Conservation (phyloP, 2,888 invertebrate species). For the Deilephila porcellus region DNA sequence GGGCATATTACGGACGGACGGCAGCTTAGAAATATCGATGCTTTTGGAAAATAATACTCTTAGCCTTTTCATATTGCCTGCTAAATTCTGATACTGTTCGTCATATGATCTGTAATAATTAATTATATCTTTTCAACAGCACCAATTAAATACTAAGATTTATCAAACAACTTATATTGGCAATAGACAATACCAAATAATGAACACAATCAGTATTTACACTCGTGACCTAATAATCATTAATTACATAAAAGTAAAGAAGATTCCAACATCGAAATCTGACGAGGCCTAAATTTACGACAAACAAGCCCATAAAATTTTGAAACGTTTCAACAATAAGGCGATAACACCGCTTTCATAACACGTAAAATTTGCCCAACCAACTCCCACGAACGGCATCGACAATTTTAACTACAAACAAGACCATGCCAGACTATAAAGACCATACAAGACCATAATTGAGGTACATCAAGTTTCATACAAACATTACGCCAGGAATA, state of each 20-base stretch:
- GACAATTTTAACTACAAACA: neutral
- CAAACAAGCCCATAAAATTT: neutral
- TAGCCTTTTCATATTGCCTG: no score
- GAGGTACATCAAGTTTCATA: neutral
- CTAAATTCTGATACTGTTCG: no score
- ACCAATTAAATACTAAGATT: no score
- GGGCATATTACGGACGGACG: no score
- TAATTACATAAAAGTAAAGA: neutral
- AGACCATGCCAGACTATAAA: neutral
- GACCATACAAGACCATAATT: neutral
- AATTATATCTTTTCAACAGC: no score
- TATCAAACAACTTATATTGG: no score
- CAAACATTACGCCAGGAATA: neutral
- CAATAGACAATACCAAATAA: no score
- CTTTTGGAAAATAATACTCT: no score
- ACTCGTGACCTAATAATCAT: neutral
- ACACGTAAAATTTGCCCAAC: neutral
- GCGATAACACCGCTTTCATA: slow-evolving; percentile 14
- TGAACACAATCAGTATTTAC: no score
- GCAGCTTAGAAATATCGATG: no score
- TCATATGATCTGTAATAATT: no score
- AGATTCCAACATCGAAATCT: neutral
- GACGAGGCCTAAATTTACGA: neutral
- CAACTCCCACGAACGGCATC: neutral
- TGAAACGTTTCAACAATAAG: neutral